Evolutionary conservation across 2,797 vertebrate genomes (phyloP).

Genomic region (Pogonophryne albipinna): DNA sequence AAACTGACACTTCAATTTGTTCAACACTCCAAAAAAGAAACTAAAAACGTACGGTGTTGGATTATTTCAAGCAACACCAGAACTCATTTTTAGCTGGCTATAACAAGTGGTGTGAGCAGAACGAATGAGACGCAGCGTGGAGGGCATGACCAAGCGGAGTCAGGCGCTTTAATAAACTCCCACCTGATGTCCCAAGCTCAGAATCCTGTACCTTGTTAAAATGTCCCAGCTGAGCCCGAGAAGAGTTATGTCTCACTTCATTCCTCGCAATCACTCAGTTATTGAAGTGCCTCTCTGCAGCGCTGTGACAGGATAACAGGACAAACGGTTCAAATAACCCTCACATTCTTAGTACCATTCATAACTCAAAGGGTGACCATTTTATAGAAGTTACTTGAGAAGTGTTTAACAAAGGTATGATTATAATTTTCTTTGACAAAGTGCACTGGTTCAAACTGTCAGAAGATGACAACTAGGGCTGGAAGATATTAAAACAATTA

Average conservation of each 20-base stretch:
- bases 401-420: background rate
- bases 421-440: background rate
- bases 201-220: conserved; percentile 59
- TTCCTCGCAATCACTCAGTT: conserved; percentile 31
- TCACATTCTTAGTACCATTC: conserved; percentile 3
- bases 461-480: no score
- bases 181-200: conserved; percentile 52
- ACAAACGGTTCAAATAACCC: background rate
- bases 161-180: conserved; percentile 53
- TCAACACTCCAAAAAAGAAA: conserved; percentile 13
- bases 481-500: no score
- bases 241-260: conserved; percentile 40
- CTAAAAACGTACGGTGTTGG: conserved; percentile 18
- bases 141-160: conserved; percentile 51
- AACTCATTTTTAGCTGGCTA: conserved; percentile 59
- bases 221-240: conserved; percentile 30
- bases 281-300: conserved; percentile 16
- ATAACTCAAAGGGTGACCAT: conserved; percentile 1
- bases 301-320: conserved; percentile 15
- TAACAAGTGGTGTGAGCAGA: conserved; percentile 53
- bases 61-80: conserved; percentile 46
- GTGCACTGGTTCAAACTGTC: background rate
- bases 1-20: conserved; percentile 34
- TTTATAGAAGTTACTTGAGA: background rate
- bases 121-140: conserved; percentile 60